A percentile compares a stretch with the other conserved stretches of the same genome.
Evolutionary conservation across 2,888 invertebrate species (phyloP).

Genomic region (Lysandra coridon): DNA sequence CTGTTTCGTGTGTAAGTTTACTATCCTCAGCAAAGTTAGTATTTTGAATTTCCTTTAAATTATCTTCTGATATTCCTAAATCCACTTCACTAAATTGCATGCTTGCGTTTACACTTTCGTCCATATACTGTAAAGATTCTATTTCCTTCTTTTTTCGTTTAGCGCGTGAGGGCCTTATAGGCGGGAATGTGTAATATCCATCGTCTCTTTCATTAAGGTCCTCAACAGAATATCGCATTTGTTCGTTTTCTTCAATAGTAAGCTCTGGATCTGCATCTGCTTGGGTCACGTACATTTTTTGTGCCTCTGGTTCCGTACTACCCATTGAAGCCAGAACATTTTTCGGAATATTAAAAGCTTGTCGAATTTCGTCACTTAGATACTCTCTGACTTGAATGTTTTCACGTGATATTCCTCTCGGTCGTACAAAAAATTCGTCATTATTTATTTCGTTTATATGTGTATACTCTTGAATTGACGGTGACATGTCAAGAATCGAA

Average conservation of each 20-base stretch:
- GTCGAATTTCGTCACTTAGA: slow-evolving; percentile 88
- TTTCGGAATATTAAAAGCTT: slow-evolving; percentile 85
- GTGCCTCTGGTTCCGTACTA: slow-evolving; percentile 55
- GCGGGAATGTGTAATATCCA: slow-evolving; percentile 78
- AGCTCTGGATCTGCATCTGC: slow-evolving; percentile 66
- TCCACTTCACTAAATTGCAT: slow-evolving; percentile 74
- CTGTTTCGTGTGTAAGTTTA: slow-evolving; percentile 53
- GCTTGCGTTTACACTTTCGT: slow-evolving; percentile 66
- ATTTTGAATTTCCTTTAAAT: slow-evolving; percentile 59
- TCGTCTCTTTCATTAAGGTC: slow-evolving; percentile 74
- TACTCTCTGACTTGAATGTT: slow-evolving; percentile 89
- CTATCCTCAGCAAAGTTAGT: slow-evolving; percentile 48
- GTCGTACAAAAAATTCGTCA: slow-evolving; percentile 92
- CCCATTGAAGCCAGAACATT: slow-evolving; percentile 85
- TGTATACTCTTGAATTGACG: slow-evolving; percentile 71
- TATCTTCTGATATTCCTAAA: slow-evolving; percentile 73
- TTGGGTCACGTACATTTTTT: slow-evolving; percentile 64
- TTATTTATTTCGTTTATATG: slow-evolving; percentile 91
- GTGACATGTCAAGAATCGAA: slow-evolving; percentile 62
- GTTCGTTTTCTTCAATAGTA: slow-evolving; percentile 61
- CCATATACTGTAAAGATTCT: slow-evolving; percentile 67
- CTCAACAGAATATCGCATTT: slow-evolving; percentile 63
- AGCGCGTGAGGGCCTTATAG: slow-evolving; percentile 79
- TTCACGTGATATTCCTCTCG: slow-evolving; percentile 90
- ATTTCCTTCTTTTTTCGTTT: slow-evolving; percentile 74